A percentile compares a stretch with the other conserved stretches of the same genome.
Conservation (phyloP, 2,888 invertebrate genomes). For the Lycia hirtaria region DNA sequence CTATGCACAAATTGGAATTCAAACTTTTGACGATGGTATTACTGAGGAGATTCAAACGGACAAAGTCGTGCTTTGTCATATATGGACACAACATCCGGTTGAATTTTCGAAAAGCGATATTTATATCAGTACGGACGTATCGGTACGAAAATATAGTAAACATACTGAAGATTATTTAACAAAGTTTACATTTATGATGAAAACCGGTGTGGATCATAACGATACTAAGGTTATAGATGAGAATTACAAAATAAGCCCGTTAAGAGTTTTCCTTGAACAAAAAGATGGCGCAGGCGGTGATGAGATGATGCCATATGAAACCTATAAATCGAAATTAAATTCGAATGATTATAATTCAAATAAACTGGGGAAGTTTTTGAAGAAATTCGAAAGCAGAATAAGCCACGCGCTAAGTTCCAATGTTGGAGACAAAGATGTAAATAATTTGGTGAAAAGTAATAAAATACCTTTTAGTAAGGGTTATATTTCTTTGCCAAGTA, state of each 20-base stretch:
- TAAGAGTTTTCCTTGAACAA: slow-evolving; percentile 75
- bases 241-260: slow-evolving; percentile 62
- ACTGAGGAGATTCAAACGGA: slow-evolving; percentile 74
- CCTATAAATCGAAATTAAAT: slow-evolving; percentile 65
- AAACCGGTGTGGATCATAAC: slow-evolving; percentile 39
- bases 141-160: slow-evolving; percentile 47
- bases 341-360: slow-evolving; percentile 56
- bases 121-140: slow-evolving; percentile 45
- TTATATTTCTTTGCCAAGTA: slow-evolving; percentile 56
- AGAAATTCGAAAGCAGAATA: slow-evolving; percentile 64
- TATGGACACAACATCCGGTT: slow-evolving; percentile 78
- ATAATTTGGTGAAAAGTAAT: slow-evolving; percentile 54
- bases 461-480: slow-evolving; percentile 72
- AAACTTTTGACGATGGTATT: slow-evolving; percentile 78
- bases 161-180: slow-evolving; percentile 59
- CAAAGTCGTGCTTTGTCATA: slow-evolving; percentile 55
- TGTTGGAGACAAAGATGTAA: slow-evolving; percentile 51
- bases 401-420: slow-evolving; percentile 63
- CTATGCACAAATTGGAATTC: slow-evolving; percentile 69
- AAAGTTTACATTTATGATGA: slow-evolving; percentile 61
- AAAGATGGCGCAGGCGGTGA: slow-evolving; percentile 71
- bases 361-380: slow-evolving; percentile 67
- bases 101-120: slow-evolving; percentile 69
- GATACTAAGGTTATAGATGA: slow-evolving; percentile 49
- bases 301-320: slow-evolving; percentile 65